phyloP scores from a whole-genome alignment of 1,140 invertebrate genomes.

The Chionoecetes opilio region DNA sequence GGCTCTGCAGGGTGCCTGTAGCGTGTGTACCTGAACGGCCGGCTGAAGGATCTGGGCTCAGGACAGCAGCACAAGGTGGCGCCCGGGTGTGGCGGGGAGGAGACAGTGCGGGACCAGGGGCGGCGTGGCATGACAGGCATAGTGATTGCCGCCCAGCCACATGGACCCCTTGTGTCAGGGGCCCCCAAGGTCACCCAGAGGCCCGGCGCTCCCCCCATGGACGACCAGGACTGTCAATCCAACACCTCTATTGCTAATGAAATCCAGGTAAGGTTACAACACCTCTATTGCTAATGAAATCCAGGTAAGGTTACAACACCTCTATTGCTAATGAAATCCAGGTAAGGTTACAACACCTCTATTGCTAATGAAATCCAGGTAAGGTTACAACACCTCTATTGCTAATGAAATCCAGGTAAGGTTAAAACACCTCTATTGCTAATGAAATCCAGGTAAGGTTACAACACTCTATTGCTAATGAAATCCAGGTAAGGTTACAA shows the following conservation, averaged over 20 bases:
- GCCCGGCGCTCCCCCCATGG: background rate
- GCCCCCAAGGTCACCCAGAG: background rate
- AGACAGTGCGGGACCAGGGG: slow-evolving; percentile 72
- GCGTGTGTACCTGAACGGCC: slow-evolving; percentile 97
- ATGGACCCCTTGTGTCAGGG: background rate
- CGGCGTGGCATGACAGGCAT: background rate
- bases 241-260: slow-evolving; percentile 65
- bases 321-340: no score
- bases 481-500: slow-evolving; percentile 70
- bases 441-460: no score
- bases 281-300: no score
- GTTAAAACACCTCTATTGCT: no score
- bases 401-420: no score
- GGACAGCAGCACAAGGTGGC: slow-evolving; percentile 92
- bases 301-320: no score
- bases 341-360: no score
- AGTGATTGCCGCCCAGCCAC: background rate
- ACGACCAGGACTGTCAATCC: slow-evolving; percentile 33
- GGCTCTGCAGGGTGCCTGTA: slow-evolving; percentile 93
- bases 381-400: no score
- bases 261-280: slow-evolving; percentile 68
- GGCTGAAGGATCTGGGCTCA: slow-evolving; percentile 93
- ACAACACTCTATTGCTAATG: slow-evolving; percentile 60
- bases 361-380: no score
- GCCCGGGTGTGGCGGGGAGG: slow-evolving; percentile 83